Base-by-base conservation (phyloP, 2,797 vertebrate species). In the Cuniculus paca region DNA sequence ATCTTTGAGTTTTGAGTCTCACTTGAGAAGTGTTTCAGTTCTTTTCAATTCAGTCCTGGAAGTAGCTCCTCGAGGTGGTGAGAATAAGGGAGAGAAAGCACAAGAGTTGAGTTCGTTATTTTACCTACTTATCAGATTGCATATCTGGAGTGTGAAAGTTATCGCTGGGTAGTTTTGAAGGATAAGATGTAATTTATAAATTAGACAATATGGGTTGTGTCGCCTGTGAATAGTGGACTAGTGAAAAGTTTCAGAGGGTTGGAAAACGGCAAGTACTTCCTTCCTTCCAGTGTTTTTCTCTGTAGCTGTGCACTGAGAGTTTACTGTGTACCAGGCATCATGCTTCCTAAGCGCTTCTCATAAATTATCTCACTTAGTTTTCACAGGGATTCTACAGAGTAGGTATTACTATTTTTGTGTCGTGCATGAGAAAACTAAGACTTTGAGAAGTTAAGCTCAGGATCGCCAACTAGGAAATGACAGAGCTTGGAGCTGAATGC, bases 351-450 rank as follows among this genome's bases (percentile, higher is more conserved):
- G 48, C 16, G 42, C 48, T 70, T 58, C 58, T 74, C 9, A 39
- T 61, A 56, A 74, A 42, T 83, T 82, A 24, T 77, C n/a, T 75
- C 61, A 31, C 78, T 86, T 82, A 7, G 39, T 82, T 82, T 39
- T 74, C 48, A 82, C 13, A n/a, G 12, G 42, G 16, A 52, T 79
- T 89, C 39, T 77, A 5, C 5, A 28, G 61, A 50, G 78, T 48
- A 81, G 86, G 16, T 90, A 26, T 42, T 90, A 14, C 28, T 74
- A 68, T 91, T 94, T 92, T 52, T 83, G 54, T 84, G 58, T 50
- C 45, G 31, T 52, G 82, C 68, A 3, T 91, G 65, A 50, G 2
- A 65, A 63, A 93, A 48, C 52, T 24, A 19, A 90, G 16, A 6
- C 50, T 70, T 39, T n/a, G 68, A 65, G 74, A 83, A 36, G 28